Base-by-base conservation (phyloP, 2,888 invertebrate genomes). In the Lasioglossum vierecki region DNA sequence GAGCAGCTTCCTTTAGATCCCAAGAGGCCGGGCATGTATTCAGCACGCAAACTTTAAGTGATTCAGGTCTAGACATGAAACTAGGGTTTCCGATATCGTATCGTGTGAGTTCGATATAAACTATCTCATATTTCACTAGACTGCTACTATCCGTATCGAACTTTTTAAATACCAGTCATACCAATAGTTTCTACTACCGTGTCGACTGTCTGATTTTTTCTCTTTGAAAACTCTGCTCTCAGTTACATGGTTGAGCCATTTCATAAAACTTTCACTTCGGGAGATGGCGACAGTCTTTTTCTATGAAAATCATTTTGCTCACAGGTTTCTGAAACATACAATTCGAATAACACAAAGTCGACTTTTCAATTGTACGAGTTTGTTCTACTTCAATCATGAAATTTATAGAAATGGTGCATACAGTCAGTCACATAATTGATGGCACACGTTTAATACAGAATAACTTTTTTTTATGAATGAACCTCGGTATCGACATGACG, bases 21-120 rank as follows among this genome's bases (percentile, higher is more conserved):
- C 68, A 41, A n/a, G 68, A 70, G 39, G 11, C 68, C 39, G 35
- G 39, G 9, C 41, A 39, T 41, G 68, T 70, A 39, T 41, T 22
- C 39, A n/a, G 41, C 39, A 41, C 68, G 68, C 68, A 41, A 70
- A 70, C 68, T 70, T 39, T 70, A 70, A 70, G 68, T 70, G 68
- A 70, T 70, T 70, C 39, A 13, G 68, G 39, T 70, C 68, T 70
- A 70, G 68, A 39, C 68, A 41, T 13, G 68, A 70, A 70, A 66
- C 66, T 66, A 66, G 66, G 39, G 39, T 71, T 71, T 39, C 44
- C 71, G 39, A 71, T 71, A 71, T 41, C 71, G 35, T 26, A 44
- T 70, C 68, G 22, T 70, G 41, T 5, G 22, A n/a, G 39, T 70
- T 68, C 39, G 39, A n/a, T n/a, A 39, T 22, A n/a, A 70, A 9